Evolutionary conservation across 2,113 vertebrate genomes (phyloP).

Genomic region (Pomatorhinus ruficollis): DNA sequence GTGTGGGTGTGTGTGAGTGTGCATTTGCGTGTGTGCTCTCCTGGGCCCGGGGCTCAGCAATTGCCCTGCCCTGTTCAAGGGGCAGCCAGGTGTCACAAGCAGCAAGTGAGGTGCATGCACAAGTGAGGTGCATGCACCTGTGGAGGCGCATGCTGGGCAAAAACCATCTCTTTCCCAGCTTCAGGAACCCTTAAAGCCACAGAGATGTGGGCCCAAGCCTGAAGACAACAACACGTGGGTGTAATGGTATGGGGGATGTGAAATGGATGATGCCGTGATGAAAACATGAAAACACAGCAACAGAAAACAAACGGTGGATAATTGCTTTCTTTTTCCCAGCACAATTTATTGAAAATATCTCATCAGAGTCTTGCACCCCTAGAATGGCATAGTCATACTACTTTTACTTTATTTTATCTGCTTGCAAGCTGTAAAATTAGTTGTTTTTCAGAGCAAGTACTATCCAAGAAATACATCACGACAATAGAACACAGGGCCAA

Average conservation of each 20-base stretch:
- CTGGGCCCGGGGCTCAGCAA: fast-evolving
- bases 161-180: not conserved
- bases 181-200: not conserved
- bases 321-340: not conserved
- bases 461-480: not conserved
- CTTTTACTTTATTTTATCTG: not conserved
- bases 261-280: fast-evolving
- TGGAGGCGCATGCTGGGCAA: fast-evolving
- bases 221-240: fast-evolving
- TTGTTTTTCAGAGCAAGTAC: not conserved
- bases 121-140: no score
- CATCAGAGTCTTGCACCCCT: not conserved
- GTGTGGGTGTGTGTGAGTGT: not conserved
- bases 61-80: fast-evolving
- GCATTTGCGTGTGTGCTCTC: fast-evolving
- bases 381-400: not conserved
- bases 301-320: fast-evolving
- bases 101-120: no score
- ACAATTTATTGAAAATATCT: not conserved
- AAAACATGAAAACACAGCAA: not conserved
- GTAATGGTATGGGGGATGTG: not conserved
- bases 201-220: fast-evolving
- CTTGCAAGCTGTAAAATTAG: not conserved
- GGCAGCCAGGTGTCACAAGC: fast-evolving
- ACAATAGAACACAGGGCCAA: not conserved